Conservation (phyloP, 2,888 invertebrate species). For the Pharmacophagus antenor region DNA sequence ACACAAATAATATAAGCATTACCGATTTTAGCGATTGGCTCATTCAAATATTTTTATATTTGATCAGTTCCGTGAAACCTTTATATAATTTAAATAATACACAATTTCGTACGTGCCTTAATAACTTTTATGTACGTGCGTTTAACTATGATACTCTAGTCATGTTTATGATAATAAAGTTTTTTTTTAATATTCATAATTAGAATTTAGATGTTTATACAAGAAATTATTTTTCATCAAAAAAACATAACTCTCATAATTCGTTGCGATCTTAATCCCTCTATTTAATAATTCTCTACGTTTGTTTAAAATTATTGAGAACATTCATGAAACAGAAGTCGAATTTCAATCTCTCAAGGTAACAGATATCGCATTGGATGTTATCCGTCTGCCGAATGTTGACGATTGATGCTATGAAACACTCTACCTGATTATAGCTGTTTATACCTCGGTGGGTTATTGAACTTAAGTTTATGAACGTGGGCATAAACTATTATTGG, state of each 20-base stretch:
- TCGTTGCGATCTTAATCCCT: too few species aligned
- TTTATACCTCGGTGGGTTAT: constrained; percentile 9
- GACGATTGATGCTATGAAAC: constrained; percentile 1
- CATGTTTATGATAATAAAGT: too few species aligned
- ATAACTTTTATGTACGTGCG: too few species aligned
- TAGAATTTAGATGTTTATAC: too few species aligned
- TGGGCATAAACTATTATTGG: constrained; percentile 29
- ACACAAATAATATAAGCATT: not conserved
- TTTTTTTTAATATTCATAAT: too few species aligned
- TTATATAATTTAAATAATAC: too few species aligned
- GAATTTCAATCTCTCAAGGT: not conserved
- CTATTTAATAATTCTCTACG: not conserved
- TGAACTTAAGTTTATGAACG: constrained; percentile 25
- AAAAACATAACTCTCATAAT: too few species aligned
- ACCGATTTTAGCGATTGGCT: not conserved
- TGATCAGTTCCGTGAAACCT: too few species aligned
- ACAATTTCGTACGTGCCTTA: too few species aligned
- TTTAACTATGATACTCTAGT: too few species aligned
- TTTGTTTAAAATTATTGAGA: not conserved
- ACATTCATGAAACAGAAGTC: not conserved
- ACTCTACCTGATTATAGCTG: not conserved
- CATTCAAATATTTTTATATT: too few species aligned
- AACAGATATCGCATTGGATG: not conserved
- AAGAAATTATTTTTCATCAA: too few species aligned
- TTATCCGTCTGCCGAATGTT: constrained; percentile 1